Percentiles rank a stretch among this genome's conserved stretches.
These are phyloP conservation scores for Aphelinus atriplicis DNA, from an alignment of 1,140 invertebrate species.

Conservation along the genomic window DNA sequence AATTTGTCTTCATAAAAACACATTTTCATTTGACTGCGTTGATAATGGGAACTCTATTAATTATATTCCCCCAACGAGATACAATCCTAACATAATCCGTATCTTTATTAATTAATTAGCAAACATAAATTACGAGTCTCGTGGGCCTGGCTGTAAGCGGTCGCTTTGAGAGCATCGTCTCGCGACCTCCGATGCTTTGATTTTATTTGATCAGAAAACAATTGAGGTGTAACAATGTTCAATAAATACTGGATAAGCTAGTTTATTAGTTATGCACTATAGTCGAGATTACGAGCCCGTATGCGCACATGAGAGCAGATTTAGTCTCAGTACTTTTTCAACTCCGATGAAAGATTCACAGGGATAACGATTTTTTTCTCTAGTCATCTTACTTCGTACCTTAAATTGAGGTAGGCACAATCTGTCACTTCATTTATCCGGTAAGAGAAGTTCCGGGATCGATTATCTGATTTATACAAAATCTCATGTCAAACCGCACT, in stretches of 20 bases:
- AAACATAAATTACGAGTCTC: conserved; percentile 2
- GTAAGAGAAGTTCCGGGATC: no score
- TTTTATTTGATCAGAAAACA: conserved; percentile 32
- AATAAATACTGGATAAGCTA: conserved; percentile 26
- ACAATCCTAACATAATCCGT: no score
- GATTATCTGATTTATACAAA: no score
- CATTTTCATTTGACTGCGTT: no score
- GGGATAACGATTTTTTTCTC: no score
- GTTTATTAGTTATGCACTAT: conserved; percentile 25
- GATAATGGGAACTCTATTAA: no score
- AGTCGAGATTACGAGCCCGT: neutral
- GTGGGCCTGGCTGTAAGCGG: neutral
- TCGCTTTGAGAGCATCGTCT: conserved; percentile 12
- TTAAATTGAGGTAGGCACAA: no score
- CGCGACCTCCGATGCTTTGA: neutral
- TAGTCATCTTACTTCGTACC: no score
- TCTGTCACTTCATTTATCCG: no score
- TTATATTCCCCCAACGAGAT: no score
- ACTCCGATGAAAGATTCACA: conserved; percentile 10
- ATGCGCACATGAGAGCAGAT: neutral
- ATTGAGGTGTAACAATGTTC: neutral
- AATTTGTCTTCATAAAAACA: no score
- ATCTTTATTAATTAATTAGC: conserved; percentile 6
- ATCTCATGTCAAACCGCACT: no score
- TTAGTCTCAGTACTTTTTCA: conserved; percentile 30